phyloP scores from a whole-genome alignment of 2,797 vertebrate genomes.

The Acanthurus leucopareius region DNA sequence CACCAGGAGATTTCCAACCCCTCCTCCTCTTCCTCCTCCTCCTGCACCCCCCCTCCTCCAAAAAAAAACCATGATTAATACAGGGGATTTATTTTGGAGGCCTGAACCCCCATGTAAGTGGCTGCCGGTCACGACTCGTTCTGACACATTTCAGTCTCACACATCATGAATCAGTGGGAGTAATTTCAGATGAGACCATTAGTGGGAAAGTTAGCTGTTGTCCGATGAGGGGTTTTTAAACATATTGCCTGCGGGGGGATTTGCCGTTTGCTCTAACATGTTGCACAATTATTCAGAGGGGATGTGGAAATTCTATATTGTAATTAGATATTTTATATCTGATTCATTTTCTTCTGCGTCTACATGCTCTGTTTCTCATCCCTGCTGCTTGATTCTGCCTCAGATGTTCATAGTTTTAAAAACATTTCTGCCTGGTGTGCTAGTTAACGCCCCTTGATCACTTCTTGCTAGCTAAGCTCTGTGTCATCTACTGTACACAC shows the following conservation, averaged over 20 bases:
- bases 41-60: constrained; percentile 6
- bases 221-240: constrained; percentile 49
- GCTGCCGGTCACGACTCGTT: constrained; percentile 42
- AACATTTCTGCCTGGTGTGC: not conserved
- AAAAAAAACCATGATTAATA: constrained; percentile 78
- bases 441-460: constrained; percentile 11
- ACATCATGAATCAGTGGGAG: constrained; percentile 72
- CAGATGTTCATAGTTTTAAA: constrained; percentile 3
- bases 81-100: constrained; percentile 80
- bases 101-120: constrained; percentile 50
- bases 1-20: constrained; percentile 77
- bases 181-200: constrained; percentile 65
- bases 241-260: constrained; percentile 50
- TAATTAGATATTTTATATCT: not conserved
- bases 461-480: constrained; percentile 1
- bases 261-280: constrained; percentile 46
- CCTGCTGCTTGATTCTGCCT: not conserved
- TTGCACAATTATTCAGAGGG: constrained; percentile 51
- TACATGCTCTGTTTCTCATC: not conserved
- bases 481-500: not conserved
- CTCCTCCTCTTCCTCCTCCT: constrained; percentile 32
- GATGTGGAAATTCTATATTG: constrained; percentile 14
- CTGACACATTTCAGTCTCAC: constrained; percentile 74
- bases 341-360: not conserved
- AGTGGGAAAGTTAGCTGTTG: constrained; percentile 56